Conservation (phyloP, 1,140 invertebrate species). For the Zaprionus capensis region DNA sequence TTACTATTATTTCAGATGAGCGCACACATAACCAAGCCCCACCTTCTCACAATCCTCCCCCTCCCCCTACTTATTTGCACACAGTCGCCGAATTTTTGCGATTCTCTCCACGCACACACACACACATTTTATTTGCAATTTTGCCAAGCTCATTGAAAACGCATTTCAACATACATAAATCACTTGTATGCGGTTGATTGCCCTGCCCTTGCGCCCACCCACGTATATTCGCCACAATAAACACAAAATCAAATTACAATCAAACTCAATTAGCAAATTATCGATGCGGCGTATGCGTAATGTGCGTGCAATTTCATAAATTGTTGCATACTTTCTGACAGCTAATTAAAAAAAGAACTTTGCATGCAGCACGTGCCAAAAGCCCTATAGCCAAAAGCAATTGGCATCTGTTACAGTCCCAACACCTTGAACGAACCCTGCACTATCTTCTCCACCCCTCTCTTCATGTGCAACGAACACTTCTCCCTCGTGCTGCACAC, state of each 20-base stretch:
- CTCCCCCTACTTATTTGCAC: conserved; percentile 54
- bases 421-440: not conserved
- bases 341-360: conserved; percentile 23
- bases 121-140: conserved; percentile 23
- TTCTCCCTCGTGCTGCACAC: not conserved
- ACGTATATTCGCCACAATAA: conserved; percentile 17
- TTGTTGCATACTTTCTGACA: not conserved
- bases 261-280: conserved; percentile 60
- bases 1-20: conserved; percentile 74
- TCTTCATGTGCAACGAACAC: not conserved
- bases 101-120: not conserved
- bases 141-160: conserved; percentile 55
- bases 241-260: conserved; percentile 55
- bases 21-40: conserved; percentile 36
- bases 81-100: conserved; percentile 49
- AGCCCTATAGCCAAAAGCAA: not conserved
- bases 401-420: conserved; percentile 16
- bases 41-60: not conserved
- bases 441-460: not conserved
- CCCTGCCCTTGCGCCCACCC: not conserved
- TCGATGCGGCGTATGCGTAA: conserved; percentile 36
- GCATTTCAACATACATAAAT: conserved; percentile 64
- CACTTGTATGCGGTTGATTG: conserved; percentile 37
- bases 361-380: conserved; percentile 25
- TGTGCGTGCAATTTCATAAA: conserved; percentile 10